phyloP scores from a whole-genome alignment of 2,113 vertebrate genomes.

The Odontophorus gujanensis region DNA sequence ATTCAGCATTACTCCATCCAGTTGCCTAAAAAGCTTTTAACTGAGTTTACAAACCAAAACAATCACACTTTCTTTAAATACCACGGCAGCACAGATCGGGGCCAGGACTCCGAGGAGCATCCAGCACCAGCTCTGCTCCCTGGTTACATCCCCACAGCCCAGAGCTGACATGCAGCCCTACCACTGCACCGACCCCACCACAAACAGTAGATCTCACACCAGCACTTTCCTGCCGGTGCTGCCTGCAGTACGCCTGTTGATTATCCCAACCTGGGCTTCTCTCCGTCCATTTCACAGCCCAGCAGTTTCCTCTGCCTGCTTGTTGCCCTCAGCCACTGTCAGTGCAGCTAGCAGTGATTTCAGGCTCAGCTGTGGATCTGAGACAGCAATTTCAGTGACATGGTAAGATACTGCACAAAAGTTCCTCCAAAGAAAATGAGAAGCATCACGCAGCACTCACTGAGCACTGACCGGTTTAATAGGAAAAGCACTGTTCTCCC shows the following conservation, averaged over 20 bases:
- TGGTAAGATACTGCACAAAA: neutral
- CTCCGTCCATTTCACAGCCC: neutral
- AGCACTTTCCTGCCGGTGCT: fast-evolving
- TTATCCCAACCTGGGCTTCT: neutral
- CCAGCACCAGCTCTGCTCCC: neutral
- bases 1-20: neutral
- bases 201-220: neutral
- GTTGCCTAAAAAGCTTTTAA: neutral
- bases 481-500: neutral
- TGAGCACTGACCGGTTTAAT: neutral
- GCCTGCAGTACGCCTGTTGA: too few relatives aligned
- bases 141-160: too few relatives aligned
- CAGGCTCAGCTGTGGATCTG: neutral
- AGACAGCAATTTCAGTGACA: neutral
- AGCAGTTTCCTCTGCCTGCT: neutral
- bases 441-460: neutral
- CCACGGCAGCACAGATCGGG: neutral
- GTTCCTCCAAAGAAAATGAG: neutral
- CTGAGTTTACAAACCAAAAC: neutral
- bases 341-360: too few relatives aligned
- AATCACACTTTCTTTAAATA: neutral
- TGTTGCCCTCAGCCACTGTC: too few relatives aligned
- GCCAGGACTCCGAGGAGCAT: neutral
- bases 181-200: fast-evolving
- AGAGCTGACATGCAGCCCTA: fast-evolving